These are phyloP conservation scores for Zosterops pallidus DNA, from an alignment of 2,113 vertebrate genomes.

Conservation along the genomic window DNA sequence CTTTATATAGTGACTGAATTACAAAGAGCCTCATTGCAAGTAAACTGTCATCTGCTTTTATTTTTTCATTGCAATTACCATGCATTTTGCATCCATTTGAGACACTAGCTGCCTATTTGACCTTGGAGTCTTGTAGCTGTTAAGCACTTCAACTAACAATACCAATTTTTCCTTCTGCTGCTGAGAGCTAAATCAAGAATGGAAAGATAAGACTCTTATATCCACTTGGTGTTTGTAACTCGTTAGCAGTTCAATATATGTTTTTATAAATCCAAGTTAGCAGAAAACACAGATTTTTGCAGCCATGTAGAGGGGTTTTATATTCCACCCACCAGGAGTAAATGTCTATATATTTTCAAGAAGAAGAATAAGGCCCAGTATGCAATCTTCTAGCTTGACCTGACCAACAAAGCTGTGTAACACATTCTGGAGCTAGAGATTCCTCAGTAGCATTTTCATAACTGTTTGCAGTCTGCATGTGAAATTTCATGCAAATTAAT, in stretches of 20 bases:
- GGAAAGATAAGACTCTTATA: neutral
- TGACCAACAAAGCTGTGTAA: neutral
- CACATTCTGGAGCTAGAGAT: neutral
- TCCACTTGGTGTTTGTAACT: neutral
- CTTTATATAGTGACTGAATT: conserved; percentile 21
- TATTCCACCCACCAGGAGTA: neutral
- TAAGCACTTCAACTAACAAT: neutral
- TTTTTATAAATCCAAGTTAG: neutral
- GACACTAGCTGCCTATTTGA: neutral
- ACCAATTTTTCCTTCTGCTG: neutral
- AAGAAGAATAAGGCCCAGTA: neutral
- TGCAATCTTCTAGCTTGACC: neutral
- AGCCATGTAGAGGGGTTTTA: neutral
- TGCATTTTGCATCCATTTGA: neutral
- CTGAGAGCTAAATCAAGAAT: neutral
- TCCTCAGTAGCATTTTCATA: neutral
- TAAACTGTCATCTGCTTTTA: neutral
- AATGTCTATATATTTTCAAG: neutral
- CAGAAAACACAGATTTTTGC: neutral
- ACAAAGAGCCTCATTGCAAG: neutral
- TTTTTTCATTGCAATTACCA: neutral
- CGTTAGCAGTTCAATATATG: neutral
- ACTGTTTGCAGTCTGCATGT: neutral
- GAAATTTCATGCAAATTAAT: conserved; percentile 19
- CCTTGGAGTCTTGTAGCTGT: neutral